Conservation (phyloP, 2,797 vertebrate species). For the Nothura maculosa region DNA sequence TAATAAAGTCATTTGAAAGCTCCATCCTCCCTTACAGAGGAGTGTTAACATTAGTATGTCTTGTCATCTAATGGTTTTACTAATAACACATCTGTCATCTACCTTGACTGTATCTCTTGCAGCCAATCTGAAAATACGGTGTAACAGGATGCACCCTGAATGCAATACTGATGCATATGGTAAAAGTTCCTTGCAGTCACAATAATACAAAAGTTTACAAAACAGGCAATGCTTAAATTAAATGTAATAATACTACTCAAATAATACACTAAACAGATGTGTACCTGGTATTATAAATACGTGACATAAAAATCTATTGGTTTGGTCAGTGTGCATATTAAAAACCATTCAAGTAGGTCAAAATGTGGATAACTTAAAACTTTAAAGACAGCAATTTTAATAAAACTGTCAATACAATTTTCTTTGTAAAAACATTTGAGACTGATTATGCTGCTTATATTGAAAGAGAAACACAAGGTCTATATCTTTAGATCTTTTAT, state of each 20-base stretch:
- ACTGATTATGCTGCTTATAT: constrained; percentile 80
- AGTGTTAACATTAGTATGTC: background rate
- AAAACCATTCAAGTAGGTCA: constrained; percentile 73
- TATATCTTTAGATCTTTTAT: constrained; percentile 83
- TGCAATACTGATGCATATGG: background rate
- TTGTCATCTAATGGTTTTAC: constrained; percentile 4
- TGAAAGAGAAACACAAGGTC: constrained; percentile 80
- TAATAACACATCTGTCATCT: background rate
- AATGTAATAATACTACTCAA: constrained; percentile 21
- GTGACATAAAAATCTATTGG: constrained; percentile 60
- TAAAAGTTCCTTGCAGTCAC: background rate
- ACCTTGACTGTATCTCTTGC: background rate
- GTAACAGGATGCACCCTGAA: background rate
- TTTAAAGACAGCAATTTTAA: constrained; percentile 82
- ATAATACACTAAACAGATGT: constrained; percentile 61
- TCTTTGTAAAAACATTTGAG: constrained; percentile 81
- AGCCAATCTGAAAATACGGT: background rate
- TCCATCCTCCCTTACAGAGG: constrained; percentile 15
- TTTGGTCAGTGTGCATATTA: constrained; percentile 58
- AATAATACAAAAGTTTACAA: background rate
- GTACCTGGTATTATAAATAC: constrained; percentile 60
- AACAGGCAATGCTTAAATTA: background rate
- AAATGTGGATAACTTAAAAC: constrained; percentile 74
- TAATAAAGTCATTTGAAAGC: constrained; percentile 32
- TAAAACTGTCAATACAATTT: constrained; percentile 81